These are phyloP conservation scores for Mycalesis mineus DNA, from an alignment of 2,888 invertebrate species.

Conservation along the genomic window DNA sequence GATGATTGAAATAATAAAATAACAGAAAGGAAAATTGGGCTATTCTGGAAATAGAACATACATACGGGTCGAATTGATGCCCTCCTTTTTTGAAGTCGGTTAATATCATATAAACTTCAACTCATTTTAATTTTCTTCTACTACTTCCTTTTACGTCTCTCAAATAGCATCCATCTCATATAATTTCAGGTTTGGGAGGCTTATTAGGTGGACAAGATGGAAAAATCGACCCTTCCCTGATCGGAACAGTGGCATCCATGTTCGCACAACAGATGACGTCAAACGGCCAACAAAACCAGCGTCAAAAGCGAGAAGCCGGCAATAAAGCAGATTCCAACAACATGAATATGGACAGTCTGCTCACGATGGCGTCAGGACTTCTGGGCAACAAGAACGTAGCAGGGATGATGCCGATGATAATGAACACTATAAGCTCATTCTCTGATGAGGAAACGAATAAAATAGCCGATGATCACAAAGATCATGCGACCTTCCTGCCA, in stretches of 20 bases:
- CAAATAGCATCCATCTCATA: neutral
- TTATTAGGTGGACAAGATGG: conserved; percentile 78
- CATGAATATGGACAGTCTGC: conserved; percentile 72
- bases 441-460: conserved; percentile 80
- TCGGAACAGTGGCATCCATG: conserved; percentile 68
- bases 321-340: conserved; percentile 53
- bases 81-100: no score
- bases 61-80: no score
- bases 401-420: conserved; percentile 81
- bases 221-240: conserved; percentile 77
- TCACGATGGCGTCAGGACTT: conserved; percentile 76
- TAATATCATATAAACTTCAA: no score
- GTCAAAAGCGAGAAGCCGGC: conserved; percentile 47
- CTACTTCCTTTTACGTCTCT: no score
- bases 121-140: no score
- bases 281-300: conserved; percentile 35
- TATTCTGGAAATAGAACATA: no score
- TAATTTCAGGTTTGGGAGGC: conserved; percentile 67
- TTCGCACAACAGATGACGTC: conserved; percentile 61
- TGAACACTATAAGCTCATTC: conserved; percentile 81
- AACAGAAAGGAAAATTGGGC: no score
- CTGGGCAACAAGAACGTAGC: conserved; percentile 63
- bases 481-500: conserved; percentile 84
- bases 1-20: no score
- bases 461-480: conserved; percentile 81